A percentile compares a stretch with the other conserved stretches of the same genome.
Evolutionary conservation across 2,113 vertebrate genomes (phyloP).

Genomic region (Origma solitaria): DNA sequence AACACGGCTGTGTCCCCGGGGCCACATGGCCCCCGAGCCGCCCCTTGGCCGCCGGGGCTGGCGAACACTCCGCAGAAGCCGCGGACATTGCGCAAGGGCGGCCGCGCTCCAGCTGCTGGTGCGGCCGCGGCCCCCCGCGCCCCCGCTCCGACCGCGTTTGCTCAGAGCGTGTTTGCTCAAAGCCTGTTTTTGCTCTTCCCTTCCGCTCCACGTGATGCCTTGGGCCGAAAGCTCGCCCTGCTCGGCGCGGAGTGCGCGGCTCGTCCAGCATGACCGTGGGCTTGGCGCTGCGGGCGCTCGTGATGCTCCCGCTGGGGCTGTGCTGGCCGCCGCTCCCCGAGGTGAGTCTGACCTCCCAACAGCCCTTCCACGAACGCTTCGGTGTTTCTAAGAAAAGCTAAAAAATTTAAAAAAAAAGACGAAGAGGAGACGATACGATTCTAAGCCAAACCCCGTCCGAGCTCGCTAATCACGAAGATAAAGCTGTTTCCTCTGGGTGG

Average conservation of each 20-base stretch:
- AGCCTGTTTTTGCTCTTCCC: background rate
- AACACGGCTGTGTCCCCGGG: background rate
- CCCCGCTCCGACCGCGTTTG: background rate
- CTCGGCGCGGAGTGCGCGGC: background rate
- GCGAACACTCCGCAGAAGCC: background rate
- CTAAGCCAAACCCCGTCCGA: background rate
- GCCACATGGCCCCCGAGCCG: background rate
- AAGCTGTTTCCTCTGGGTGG: background rate
- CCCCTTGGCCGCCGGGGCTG: background rate
- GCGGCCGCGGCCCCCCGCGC: background rate
- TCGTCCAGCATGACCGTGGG: background rate
- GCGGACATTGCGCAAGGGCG: background rate
- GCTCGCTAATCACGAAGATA: background rate
- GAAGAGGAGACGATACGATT: background rate
- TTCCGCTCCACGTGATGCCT: constrained; percentile 17
- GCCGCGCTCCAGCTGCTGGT: background rate
- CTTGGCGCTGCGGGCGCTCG: background rate
- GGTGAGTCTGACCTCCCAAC: constrained; percentile 47
- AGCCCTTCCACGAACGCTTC: background rate
- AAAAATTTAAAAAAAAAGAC: background rate
- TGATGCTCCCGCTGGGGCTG: constrained; percentile 46
- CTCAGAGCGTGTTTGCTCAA: background rate
- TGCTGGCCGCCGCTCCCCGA: background rate
- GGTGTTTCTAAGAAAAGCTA: background rate
- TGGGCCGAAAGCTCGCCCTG: background rate